Percentiles rank a stretch among this genome's conserved stretches.
Conservation (phyloP, 2,113 vertebrate species). For the Tragelaphus imberbis region DNA sequence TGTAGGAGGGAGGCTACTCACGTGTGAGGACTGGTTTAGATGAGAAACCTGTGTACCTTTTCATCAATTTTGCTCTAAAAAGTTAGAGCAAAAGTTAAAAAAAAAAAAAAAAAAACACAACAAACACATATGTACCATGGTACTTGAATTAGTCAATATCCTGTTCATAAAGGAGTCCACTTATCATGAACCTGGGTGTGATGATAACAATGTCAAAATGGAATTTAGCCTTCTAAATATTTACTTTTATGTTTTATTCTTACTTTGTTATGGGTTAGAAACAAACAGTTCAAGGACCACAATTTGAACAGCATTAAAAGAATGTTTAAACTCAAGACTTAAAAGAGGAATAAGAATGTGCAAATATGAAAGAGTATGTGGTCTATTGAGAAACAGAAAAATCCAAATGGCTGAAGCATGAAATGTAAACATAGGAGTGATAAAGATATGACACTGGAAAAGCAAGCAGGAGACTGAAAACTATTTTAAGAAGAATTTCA, state of each 20-base stretch:
- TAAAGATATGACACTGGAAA: background rate
- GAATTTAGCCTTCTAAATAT: background rate
- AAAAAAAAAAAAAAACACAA: background rate
- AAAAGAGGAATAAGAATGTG: conserved; percentile 12
- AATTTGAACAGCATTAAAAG: background rate
- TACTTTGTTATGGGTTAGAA: background rate
- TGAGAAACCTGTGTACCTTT: background rate
- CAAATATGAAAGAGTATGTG: background rate
- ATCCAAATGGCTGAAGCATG: background rate
- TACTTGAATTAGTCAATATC: background rate
- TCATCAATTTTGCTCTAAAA: background rate
- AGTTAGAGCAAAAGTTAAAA: background rate
- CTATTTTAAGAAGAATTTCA: background rate
- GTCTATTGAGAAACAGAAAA: background rate
- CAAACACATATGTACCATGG: background rate
- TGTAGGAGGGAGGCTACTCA: background rate
- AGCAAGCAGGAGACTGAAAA: background rate
- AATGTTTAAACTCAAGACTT: background rate
- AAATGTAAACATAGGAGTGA: background rate
- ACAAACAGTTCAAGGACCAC: background rate
- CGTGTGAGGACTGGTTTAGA: background rate
- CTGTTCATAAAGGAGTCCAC: background rate
- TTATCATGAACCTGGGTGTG: background rate
- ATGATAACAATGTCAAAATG: background rate
- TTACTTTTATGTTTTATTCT: background rate